A percentile compares a stretch with the other conserved stretches of the same genome.
phyloP scores from a whole-genome alignment of 2,113 vertebrate genomes.

The Cinclus cinclus region DNA sequence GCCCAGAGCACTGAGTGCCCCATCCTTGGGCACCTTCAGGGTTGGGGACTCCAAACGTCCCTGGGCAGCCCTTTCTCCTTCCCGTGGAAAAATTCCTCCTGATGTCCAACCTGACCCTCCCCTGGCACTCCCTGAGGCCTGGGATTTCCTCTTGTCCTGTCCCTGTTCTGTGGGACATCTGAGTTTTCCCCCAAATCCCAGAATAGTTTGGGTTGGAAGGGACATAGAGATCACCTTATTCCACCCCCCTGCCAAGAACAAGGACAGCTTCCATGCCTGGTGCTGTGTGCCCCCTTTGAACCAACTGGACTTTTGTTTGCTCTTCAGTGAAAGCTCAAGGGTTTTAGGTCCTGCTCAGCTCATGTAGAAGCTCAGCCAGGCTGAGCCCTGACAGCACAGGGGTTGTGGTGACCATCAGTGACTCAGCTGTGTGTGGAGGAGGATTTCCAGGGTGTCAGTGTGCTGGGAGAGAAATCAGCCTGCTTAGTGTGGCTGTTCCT shows the following conservation, averaged over 20 bases:
- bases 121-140: background rate
- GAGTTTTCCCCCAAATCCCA: background rate
- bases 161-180: rapidly evolving
- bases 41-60: background rate
- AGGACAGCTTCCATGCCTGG: background rate
- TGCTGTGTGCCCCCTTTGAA: background rate
- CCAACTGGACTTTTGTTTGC: rapidly evolving
- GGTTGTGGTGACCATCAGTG: background rate
- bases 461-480: background rate
- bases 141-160: background rate
- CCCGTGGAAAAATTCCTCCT: background rate
- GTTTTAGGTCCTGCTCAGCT: background rate
- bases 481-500: background rate
- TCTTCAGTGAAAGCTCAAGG: background rate
- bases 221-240: background rate
- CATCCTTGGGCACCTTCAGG: rapidly evolving
- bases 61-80: background rate
- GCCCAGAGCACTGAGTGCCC: background rate
- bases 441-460: background rate
- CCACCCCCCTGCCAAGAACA: rapidly evolving
- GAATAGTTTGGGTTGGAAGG: background rate
- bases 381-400: background rate
- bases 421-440: background rate
- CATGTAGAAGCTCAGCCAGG: background rate
- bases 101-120: rapidly evolving